Evolutionary conservation across 2,888 invertebrate genomes (phyloP), one percentile per base, ranked within the genome.

Genomic region (Oxystoma pomonae): DNA sequence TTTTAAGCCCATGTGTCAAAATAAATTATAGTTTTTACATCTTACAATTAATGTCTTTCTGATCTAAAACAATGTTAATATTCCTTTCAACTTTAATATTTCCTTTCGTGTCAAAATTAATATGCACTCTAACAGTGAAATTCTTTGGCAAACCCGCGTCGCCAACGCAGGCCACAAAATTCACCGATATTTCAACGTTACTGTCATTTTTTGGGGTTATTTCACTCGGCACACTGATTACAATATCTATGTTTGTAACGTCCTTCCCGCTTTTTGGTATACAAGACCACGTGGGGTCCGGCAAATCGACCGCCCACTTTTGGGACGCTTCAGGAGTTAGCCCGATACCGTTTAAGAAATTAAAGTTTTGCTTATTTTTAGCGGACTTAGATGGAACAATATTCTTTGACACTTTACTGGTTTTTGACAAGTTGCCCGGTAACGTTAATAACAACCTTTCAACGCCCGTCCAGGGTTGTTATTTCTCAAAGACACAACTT

Each of bases 281-380:
- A 65, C 75, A 77, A 16, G 77, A 76, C 76, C 78, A 79, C n/a
- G 73, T 71, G 3, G 70, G 65, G 67, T 74, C 74, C 1, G 78
- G 77, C 20, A 77, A 62, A 59, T 74, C 68, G 18, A 77, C 73
- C 22, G 67, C 61, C 86, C 87, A 87, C 65, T 77, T 82, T 71
- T 87, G 86, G 1, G 85, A 84, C 0, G 86, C 85, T 55, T 82
- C 83, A 1, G 77, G 68, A 5, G 84, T 85, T 52, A 86, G 78
- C 70, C 83, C 83, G 1, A 86, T 73, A 51, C 78, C 81, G 17
- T 80, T 75, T 3, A 76, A 72, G 55, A 85, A 81, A 22, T 71
- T 70, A 0, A 86, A 69, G 3, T 75, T 2, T 16, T 57, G 20
- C 58, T 63, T 1, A 66, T 16, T 20, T 59, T 64, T 50, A 67